Evolutionary conservation across 2,113 vertebrate species (phyloP).

Genomic region (Psilopogon haemacephalus): DNA sequence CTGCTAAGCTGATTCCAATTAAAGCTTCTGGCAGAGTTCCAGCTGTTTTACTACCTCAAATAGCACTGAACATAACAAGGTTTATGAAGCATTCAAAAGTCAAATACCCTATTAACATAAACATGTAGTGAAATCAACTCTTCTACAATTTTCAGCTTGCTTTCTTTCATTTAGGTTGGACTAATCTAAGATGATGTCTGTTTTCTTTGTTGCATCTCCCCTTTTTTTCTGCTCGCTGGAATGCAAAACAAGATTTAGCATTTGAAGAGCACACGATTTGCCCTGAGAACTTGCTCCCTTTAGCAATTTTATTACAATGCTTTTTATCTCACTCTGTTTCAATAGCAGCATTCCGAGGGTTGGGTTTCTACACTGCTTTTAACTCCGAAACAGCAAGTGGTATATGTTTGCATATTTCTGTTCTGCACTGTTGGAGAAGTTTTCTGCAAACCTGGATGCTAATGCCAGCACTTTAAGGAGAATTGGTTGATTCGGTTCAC

Average conservation of each 20-base stretch:
- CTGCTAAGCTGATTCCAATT: conserved; percentile 86
- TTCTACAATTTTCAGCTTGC: conserved; percentile 77
- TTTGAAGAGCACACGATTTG: not conserved
- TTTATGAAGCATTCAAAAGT: conserved; percentile 89
- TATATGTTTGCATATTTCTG: not conserved
- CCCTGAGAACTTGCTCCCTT: not conserved
- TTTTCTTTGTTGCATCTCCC: conserved; percentile 54
- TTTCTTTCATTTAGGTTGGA: conserved; percentile 69
- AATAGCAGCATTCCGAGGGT: not conserved
- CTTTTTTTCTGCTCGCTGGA: conserved; percentile 56
- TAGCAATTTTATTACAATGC: conserved; percentile 9
- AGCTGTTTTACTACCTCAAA: conserved; percentile 84
- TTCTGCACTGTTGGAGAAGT: not conserved
- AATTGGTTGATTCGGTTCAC: not conserved
- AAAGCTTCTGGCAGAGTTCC: conserved; percentile 82
- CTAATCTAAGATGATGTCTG: conserved; percentile 72
- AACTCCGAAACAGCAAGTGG: not conserved
- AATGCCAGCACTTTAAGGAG: not conserved
- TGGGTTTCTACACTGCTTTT: not conserved
- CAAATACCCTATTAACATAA: conserved; percentile 87
- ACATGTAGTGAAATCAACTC: conserved; percentile 82
- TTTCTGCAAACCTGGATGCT: conserved; percentile 12
- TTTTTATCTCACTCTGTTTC: conserved; percentile 27
- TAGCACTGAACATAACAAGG: conserved; percentile 82
- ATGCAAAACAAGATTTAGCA: conserved; percentile 67